phyloP scores from a whole-genome alignment of 2,797 vertebrate genomes.

The Hippopotamyrus pictus region DNA sequence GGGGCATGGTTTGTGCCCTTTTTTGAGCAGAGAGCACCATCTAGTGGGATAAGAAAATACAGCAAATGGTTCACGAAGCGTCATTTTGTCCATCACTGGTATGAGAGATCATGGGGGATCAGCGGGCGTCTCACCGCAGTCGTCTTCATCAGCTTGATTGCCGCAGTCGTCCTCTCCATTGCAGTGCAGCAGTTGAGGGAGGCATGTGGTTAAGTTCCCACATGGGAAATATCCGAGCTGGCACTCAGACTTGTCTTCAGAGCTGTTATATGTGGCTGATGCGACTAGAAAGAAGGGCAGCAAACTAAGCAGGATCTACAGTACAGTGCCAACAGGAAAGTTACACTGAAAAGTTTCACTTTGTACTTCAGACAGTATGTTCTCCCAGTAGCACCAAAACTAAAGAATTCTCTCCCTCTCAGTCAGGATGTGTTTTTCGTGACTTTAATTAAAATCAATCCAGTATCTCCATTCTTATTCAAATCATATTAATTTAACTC shows the following conservation, averaged over 20 bases:
- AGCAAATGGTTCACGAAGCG: background rate
- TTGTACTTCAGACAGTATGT: background rate
- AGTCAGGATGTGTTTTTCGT: background rate
- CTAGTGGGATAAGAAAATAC: background rate
- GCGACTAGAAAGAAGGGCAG: slow-evolving; percentile 45
- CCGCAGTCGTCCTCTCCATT: slow-evolving; percentile 88
- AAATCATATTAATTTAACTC: background rate
- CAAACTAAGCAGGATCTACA: background rate
- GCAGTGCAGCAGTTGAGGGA: slow-evolving; percentile 88
- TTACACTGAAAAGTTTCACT: background rate
- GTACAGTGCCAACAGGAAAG: background rate
- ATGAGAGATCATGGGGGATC: background rate
- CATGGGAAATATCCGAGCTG: slow-evolving; percentile 90
- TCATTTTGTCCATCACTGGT: background rate
- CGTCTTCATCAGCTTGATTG: slow-evolving; percentile 83
- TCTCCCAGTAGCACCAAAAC: background rate
- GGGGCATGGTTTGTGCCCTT: background rate
- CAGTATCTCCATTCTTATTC: background rate
- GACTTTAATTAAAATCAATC: background rate
- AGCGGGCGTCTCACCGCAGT: slow-evolving; percentile 74
- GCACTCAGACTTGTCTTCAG: slow-evolving; percentile 59
- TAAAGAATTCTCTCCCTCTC: background rate
- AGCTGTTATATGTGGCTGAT: slow-evolving; percentile 55
- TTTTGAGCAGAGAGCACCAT: background rate
- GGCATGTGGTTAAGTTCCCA: slow-evolving; percentile 78